A percentile compares a stretch with the other conserved stretches of the same genome.
phyloP scores from a whole-genome alignment of 2,113 vertebrate species.

The Gyps fulvus region DNA sequence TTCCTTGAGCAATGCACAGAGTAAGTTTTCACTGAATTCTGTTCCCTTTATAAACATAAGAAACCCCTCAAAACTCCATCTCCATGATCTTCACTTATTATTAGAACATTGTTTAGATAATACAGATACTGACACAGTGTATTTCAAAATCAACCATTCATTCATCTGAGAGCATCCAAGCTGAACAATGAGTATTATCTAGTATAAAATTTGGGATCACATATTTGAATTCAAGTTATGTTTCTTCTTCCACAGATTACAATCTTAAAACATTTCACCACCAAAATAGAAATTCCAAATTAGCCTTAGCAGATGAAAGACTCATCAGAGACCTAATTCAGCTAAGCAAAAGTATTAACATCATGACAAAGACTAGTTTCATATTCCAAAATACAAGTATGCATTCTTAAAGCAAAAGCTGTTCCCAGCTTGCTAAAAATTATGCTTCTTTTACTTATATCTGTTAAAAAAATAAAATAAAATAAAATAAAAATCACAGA shows the following conservation, averaged over 20 bases:
- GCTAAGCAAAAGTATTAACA: background rate
- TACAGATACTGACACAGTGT: background rate
- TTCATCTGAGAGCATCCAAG: background rate
- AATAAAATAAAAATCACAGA: background rate
- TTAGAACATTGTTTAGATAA: background rate
- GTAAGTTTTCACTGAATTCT: background rate
- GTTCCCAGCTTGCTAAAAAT: background rate
- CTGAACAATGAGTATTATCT: background rate
- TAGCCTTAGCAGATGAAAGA: background rate
- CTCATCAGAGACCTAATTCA: background rate
- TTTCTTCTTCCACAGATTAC: background rate
- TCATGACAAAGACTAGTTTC: background rate
- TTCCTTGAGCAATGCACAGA: background rate
- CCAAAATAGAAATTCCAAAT: background rate
- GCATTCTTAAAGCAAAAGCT: background rate
- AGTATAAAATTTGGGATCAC: background rate
- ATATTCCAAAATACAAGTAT: background rate
- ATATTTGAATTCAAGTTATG: background rate
- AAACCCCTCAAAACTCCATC: background rate
- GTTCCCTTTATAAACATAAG: background rate
- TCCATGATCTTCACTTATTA: background rate
- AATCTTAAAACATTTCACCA: background rate
- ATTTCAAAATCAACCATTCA: background rate
- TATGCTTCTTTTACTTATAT: background rate
- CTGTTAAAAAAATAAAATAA: background rate